Evolutionary conservation across 2,888 invertebrate species (phyloP).

Genomic region (Osmoderma eremita): DNA sequence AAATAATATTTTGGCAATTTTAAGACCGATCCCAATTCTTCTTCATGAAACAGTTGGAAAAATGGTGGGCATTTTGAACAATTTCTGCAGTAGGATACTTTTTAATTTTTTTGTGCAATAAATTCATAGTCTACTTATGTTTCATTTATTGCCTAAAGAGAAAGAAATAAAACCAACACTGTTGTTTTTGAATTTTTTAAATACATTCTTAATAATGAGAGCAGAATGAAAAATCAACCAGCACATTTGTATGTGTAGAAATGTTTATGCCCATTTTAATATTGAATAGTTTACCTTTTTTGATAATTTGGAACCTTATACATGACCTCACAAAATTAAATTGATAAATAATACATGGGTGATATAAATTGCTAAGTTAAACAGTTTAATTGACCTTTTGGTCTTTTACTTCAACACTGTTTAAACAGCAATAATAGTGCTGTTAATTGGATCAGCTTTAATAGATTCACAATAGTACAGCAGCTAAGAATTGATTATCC

Average conservation of each 20-base stretch:
- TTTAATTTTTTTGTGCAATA: too few species aligned
- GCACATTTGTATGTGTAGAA: background rate
- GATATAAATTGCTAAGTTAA: conserved; percentile 1
- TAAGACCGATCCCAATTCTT: too few species aligned
- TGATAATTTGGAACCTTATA: background rate
- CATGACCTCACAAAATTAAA: background rate
- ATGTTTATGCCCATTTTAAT: too few species aligned
- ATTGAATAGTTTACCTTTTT: background rate
- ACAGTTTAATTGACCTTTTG: conserved; percentile 11
- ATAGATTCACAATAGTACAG: background rate
- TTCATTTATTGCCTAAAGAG: too few species aligned
- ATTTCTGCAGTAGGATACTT: too few species aligned
- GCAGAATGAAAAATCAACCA: background rate
- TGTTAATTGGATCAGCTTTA: conserved; percentile 9
- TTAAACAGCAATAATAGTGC: conserved; percentile 29
- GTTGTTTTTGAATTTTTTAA: too few species aligned
- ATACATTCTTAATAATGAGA: background rate
- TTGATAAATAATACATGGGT: background rate
- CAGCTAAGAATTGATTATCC: background rate
- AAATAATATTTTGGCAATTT: too few species aligned
- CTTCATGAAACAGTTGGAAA: too few species aligned
- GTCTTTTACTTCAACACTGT: conserved; percentile 22
- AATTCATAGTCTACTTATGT: too few species aligned
- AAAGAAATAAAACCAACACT: too few species aligned
- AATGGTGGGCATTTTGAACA: too few species aligned